Evolutionary conservation across 2,797 vertebrate species (phyloP).

Genomic region (Tapirus indicus): DNA sequence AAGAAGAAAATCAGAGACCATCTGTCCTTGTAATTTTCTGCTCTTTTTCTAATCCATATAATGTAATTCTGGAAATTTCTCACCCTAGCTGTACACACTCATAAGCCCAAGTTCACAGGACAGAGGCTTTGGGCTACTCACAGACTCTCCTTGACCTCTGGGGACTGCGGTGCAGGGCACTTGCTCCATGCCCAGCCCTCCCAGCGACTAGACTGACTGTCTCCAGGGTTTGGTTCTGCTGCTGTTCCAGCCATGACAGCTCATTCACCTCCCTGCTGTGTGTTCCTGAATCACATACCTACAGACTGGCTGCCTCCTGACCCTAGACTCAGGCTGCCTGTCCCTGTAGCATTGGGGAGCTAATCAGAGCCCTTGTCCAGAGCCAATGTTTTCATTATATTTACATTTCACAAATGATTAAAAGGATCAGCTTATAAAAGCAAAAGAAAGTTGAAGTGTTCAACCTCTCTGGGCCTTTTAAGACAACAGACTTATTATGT

Average conservation of each 20-base stretch:
- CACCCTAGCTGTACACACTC: neutral
- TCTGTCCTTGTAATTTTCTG: neutral
- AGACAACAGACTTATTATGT: conserved; percentile 71
- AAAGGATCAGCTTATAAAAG: conserved; percentile 62
- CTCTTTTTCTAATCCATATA: conserved; percentile 9
- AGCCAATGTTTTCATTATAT: conserved; percentile 53
- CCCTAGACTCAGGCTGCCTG: neutral
- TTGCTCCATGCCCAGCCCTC: neutral
- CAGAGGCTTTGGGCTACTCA: neutral
- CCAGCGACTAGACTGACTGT: neutral
- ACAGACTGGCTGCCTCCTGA: neutral
- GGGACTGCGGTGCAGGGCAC: too few relatives aligned
- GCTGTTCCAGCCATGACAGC: neutral
- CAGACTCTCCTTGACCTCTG: neutral
- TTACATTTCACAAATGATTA: conserved; percentile 58
- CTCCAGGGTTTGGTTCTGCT: neutral
- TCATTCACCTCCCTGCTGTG: neutral
- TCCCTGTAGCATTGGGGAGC: neutral
- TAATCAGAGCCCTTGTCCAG: neutral
- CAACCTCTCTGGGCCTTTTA: conserved; percentile 75
- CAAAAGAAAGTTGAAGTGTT: conserved; percentile 50
- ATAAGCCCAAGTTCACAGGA: neutral
- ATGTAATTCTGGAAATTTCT: neutral
- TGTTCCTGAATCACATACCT: neutral
- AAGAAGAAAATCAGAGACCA: neutral